Evolutionary conservation across 2,113 vertebrate species (phyloP).

Genomic region (Brachypodius melanocephalos): DNA sequence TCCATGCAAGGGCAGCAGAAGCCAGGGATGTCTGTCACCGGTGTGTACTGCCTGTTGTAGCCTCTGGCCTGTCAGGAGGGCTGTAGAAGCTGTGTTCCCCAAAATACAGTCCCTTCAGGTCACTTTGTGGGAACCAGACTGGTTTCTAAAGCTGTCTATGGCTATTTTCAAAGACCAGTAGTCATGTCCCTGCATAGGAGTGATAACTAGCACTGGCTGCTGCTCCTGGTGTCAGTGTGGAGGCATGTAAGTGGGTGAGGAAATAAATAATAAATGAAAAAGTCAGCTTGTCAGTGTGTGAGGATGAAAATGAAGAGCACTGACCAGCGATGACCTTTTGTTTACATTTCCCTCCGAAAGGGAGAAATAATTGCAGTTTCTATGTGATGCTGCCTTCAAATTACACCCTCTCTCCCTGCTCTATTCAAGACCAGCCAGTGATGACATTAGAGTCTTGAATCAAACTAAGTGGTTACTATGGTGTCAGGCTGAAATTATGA

Average conservation of each 20-base stretch:
- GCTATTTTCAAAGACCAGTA: neutral
- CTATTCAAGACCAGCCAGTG: constrained; percentile 73
- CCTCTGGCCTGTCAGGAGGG: neutral
- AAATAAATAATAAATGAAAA: constrained; percentile 60
- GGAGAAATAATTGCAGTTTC: constrained; percentile 71
- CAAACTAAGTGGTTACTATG: constrained; percentile 79
- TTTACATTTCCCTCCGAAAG: constrained; percentile 73
- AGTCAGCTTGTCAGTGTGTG: constrained; percentile 52
- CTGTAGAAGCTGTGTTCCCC: neutral
- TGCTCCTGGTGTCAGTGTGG: neutral
- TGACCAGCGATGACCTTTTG: constrained; percentile 71
- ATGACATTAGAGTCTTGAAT: constrained; percentile 78
- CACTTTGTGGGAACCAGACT: neutral
- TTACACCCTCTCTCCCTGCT: constrained; percentile 56
- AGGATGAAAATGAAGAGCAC: constrained; percentile 59
- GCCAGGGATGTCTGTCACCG: neutral
- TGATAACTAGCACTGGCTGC: neutral
- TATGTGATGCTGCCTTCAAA: constrained; percentile 63
- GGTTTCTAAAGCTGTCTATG: neutral
- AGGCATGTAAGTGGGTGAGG: neutral
- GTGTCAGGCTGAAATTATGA: constrained; percentile 79
- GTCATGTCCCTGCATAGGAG: neutral
- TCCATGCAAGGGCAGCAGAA: neutral
- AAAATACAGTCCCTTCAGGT: neutral
- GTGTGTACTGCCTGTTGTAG: neutral